Evolutionary conservation across 2,888 invertebrate species (phyloP), one percentile per base, ranked within the genome.

Genomic region (Macroteleia sp.): DNA sequence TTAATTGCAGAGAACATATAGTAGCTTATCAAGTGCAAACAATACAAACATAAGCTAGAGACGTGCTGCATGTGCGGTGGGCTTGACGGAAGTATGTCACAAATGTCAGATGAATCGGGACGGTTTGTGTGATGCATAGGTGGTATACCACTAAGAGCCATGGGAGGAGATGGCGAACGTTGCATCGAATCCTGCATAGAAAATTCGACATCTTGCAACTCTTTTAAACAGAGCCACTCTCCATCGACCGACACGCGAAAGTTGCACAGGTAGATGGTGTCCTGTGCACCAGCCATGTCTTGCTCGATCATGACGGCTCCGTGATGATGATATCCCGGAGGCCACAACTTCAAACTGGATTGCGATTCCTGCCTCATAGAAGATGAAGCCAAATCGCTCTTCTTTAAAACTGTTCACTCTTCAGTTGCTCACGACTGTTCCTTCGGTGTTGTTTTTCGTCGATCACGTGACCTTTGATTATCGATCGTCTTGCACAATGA

Each of bases 181-280:
- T 93, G 94, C 86, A 94, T 94, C 76, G 96, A 93, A 83, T 96
- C 95, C 85, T 95, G 95, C 93, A 96, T 95, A 69, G 92, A 92
- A 83, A 93, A 93, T 88, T 97, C 97, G 89, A 98, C 96, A 92
- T 98, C 98, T 86, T 97, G 97, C 74, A 98, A 93, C 91, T 98
- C 98, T 91, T 97, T 97, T 66, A 98, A 93, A 90, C 98, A 98
- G 71, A 98, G 93, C 98, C 98, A 98, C 91, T 98, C 98, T 74
- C 98, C 98, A 88, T 98, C 98, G 41, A 98, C 98, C 56, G 98
- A 98, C 4, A 98, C 98, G 69, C 98, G 96, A 92, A 98, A 98
- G 92, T 98, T 98, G 93, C 98, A 98, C 91, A 98, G 92, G 92
- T 98, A 98, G 88, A 98, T 98, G 67, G 98, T 98, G 91, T 98